phyloP scores from a whole-genome alignment of 2,888 invertebrate species.

The Drosophila aldrichi region DNA sequence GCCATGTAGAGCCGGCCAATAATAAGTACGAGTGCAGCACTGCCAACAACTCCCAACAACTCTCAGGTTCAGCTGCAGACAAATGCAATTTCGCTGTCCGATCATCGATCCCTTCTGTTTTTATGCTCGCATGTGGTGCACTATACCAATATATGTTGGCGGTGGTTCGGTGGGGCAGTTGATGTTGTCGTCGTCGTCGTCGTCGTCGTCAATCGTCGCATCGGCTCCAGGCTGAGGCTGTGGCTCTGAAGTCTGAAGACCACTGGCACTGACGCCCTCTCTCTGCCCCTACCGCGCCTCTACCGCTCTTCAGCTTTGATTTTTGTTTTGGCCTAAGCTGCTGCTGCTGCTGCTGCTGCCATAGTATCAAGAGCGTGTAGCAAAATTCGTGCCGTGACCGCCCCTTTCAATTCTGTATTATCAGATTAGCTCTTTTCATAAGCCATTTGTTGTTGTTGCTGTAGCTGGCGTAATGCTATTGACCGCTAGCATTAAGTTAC shows the following conservation, averaged over 20 bases:
- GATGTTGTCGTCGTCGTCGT: conserved; percentile 49
- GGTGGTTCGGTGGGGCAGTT: conserved; percentile 42
- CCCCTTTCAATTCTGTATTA: conserved; percentile 82
- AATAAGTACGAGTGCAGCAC: conserved; percentile 51
- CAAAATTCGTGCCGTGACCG: conserved; percentile 81
- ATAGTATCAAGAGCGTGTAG: conserved; percentile 73
- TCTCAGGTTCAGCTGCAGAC: conserved; percentile 22
- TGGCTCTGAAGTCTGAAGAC: background rate
- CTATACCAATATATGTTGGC: conserved; percentile 63
- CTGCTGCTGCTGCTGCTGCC: conserved; percentile 41
- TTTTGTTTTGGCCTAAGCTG: conserved; percentile 26
- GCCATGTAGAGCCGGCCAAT: conserved; percentile 36
- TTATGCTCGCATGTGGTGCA: conserved; percentile 61
- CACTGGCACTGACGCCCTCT: conserved; percentile 11
- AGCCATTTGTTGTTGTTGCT: conserved; percentile 57
- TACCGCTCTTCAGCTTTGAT: background rate
- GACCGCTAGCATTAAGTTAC: conserved; percentile 74
- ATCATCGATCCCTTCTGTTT: conserved; percentile 71
- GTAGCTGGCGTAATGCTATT: conserved; percentile 61
- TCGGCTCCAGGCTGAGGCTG: conserved; percentile 28
- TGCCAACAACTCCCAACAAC: conserved; percentile 9
- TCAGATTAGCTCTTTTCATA: conserved; percentile 80
- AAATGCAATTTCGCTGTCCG: conserved; percentile 73
- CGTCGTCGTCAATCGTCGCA: conserved; percentile 51
- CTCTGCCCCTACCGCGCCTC: background rate